phyloP scores from a whole-genome alignment of 1,140 invertebrate genomes.

The Drosophila pseudoananassae region DNA sequence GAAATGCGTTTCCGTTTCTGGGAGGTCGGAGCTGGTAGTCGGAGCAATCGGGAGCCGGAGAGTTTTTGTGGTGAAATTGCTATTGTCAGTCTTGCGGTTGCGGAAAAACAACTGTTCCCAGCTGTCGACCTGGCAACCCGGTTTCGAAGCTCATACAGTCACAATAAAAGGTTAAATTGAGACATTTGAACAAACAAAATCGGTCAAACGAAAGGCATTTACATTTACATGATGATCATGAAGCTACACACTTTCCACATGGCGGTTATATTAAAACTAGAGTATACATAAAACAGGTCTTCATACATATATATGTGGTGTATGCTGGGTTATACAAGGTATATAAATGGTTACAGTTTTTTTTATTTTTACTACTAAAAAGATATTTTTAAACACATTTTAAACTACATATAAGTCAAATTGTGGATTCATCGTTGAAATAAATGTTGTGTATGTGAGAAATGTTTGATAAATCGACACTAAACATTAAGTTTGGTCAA shows the following conservation, averaged over 20 bases:
- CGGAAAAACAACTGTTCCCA: slow-evolving; percentile 46
- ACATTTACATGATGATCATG: slow-evolving; percentile 48
- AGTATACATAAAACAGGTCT: slow-evolving; percentile 20
- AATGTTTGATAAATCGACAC: slow-evolving; percentile 18
- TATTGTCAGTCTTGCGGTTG: slow-evolving; percentile 46
- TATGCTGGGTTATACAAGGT: slow-evolving; percentile 14
- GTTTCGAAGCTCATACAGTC: not conserved
- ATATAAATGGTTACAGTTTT: slow-evolving; percentile 16
- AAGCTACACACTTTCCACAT: slow-evolving; percentile 17
- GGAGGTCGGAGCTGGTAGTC: not conserved
- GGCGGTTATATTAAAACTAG: slow-evolving; percentile 25
- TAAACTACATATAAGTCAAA: slow-evolving; percentile 18
- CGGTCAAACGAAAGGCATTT: slow-evolving; percentile 41
- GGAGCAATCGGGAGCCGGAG: not conserved
- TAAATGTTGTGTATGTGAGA: slow-evolving; percentile 17
- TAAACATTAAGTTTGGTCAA: slow-evolving; percentile 31
- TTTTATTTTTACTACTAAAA: slow-evolving; percentile 41
- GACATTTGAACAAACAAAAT: slow-evolving; percentile 41
- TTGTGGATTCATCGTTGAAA: slow-evolving; percentile 10
- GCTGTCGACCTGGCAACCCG: slow-evolving; percentile 38
- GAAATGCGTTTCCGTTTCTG: slow-evolving; percentile 50
- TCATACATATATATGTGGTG: slow-evolving; percentile 1
- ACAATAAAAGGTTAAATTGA: slow-evolving; percentile 40
- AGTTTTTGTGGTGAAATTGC: slow-evolving; percentile 20
- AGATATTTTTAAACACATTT: slow-evolving; percentile 15